Evolutionary conservation across 1,140 invertebrate genomes (phyloP).

Genomic region (Atopsyche davidsoni): DNA sequence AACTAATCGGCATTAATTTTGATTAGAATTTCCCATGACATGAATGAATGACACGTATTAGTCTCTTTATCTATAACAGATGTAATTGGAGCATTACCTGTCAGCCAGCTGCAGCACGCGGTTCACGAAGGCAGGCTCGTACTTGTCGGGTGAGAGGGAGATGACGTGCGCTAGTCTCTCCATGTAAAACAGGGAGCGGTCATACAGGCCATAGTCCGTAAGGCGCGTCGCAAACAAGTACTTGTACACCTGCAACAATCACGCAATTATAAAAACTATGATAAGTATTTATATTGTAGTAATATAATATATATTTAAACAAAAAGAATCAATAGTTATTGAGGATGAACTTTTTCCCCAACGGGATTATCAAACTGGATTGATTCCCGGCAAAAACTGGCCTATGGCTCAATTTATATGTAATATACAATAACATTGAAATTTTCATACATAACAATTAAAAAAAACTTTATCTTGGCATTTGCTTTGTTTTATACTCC

Average conservation of each 20-base stretch:
- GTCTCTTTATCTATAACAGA: no score
- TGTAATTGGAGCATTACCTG: no score
- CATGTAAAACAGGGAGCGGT: conserved; percentile 74
- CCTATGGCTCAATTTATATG: no score
- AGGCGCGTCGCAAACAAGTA: conserved; percentile 67
- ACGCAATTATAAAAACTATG: conserved; percentile 10
- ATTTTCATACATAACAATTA: no score
- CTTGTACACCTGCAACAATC: conserved; percentile 60
- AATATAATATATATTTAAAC: conserved; percentile 2
- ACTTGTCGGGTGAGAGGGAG: conserved; percentile 49
- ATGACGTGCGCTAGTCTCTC: conserved; percentile 70
- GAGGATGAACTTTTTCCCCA: no score
- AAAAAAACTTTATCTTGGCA: no score
- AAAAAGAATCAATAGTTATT: neutral
- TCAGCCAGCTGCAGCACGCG: conserved; percentile 62
- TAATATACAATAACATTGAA: no score
- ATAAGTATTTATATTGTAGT: neutral
- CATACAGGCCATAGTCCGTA: conserved; percentile 68
- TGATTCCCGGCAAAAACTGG: no score
- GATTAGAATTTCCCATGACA: no score
- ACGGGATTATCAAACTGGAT: no score
- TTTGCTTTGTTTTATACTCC: no score
- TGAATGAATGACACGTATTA: no score
- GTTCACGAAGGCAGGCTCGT: conserved; percentile 55
- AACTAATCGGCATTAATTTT: neutral